phyloP scores from a whole-genome alignment of 2,113 vertebrate species.

The Tringa solitaria region DNA sequence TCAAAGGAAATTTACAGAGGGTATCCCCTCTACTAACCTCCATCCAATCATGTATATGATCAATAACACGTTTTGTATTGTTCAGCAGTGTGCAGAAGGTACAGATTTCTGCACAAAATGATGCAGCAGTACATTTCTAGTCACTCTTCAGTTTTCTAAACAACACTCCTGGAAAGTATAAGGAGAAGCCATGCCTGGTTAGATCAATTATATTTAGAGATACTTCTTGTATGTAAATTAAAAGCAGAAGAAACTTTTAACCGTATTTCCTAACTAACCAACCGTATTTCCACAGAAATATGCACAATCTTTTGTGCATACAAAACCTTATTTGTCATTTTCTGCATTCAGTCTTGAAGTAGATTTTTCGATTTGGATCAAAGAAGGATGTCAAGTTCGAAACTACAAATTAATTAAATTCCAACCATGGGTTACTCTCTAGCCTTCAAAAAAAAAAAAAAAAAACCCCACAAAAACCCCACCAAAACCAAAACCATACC shows the following conservation, averaged over 20 bases:
- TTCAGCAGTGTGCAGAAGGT: background rate
- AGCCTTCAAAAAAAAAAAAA: background rate
- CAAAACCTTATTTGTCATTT: background rate
- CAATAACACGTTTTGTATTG: slow-evolving; percentile 45
- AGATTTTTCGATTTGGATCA: background rate
- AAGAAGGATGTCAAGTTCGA: background rate
- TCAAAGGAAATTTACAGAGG: slow-evolving; percentile 50
- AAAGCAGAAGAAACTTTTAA: background rate
- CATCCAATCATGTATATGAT: slow-evolving; percentile 36
- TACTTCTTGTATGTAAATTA: background rate
- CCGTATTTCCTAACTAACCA: too few species aligned
- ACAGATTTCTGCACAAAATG: slow-evolving; percentile 28
- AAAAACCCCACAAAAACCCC: too few species aligned
- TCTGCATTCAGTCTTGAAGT: background rate
- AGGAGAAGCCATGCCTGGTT: background rate
- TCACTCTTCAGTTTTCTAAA: background rate
- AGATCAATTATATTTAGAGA: background rate
- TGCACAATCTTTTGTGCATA: background rate
- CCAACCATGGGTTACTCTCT: background rate
- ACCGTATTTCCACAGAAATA: background rate
- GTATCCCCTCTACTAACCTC: slow-evolving; percentile 19
- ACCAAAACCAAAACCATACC: too few species aligned
- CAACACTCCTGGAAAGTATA: background rate
- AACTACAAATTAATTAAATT: background rate
- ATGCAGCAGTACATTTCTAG: background rate